Conservation (phyloP, 2,113 vertebrate genomes). For the Mola mola region DNA sequence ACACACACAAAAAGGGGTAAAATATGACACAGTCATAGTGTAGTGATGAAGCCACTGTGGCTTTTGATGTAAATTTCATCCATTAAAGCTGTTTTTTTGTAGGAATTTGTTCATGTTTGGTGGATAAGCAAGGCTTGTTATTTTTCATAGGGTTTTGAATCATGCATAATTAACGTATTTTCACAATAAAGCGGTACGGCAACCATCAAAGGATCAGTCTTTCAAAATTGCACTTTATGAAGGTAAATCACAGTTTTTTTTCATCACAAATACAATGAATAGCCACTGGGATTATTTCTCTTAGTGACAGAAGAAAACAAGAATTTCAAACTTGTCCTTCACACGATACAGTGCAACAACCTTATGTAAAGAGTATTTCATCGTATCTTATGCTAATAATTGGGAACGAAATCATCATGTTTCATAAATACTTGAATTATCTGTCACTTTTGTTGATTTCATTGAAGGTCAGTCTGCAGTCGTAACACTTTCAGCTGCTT, state of each 20-base stretch:
- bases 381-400: not conserved
- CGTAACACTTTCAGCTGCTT: no score
- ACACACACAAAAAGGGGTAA: no score
- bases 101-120: conserved; percentile 3
- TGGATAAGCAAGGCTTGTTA: not conserved
- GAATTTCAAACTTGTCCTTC: conserved; percentile 15
- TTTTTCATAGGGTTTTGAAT: conserved; percentile 9
- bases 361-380: conserved; percentile 13
- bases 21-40: no score
- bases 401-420: not conserved
- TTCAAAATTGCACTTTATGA: not conserved
- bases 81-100: conserved; percentile 13
- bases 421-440: no score
- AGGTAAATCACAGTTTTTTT: not conserved
- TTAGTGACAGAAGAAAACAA: conserved; percentile 13
- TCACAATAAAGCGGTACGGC: conserved; percentile 8
- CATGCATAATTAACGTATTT: conserved; percentile 10
- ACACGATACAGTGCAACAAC: conserved; percentile 20
- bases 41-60: no score
- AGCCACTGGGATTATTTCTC: no score
- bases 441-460: not conserved
- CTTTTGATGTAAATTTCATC: conserved; percentile 3
- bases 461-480: no score
- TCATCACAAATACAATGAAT: no score
- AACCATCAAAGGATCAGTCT: conserved; percentile 9